Percentiles rank a stretch among this genome's conserved stretches.
These are phyloP conservation scores for Pammene fasciana DNA, from an alignment of 2,888 invertebrate species.

Conservation along the genomic window DNA sequence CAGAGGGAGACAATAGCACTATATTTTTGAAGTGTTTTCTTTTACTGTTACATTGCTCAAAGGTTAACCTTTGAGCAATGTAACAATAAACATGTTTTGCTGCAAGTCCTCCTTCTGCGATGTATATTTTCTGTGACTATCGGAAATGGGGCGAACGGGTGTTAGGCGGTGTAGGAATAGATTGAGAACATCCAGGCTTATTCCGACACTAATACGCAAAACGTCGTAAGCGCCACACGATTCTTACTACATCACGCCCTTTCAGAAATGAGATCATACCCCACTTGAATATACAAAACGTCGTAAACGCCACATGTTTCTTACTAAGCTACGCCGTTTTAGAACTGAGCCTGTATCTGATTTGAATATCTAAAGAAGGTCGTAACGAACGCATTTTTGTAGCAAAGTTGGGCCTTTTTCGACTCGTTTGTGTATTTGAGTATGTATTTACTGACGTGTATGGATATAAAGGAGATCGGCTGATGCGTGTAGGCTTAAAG, in stretches of 20 bases:
- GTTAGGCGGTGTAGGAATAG: slow-evolving; percentile 26
- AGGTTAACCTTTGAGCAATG: too few relatives aligned
- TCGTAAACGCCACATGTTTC: not conserved
- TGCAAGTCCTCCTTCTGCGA: too few relatives aligned
- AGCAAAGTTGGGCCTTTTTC: not conserved
- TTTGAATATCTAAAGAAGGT: not conserved
- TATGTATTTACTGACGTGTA: slow-evolving; percentile 22
- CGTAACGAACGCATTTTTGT: not conserved
- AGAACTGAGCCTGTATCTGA: too few relatives aligned
- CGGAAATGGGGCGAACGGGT: slow-evolving; percentile 27
- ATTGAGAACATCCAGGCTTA: slow-evolving; percentile 27
- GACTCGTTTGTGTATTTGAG: not conserved
- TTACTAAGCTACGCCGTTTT: not conserved
- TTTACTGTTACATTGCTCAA: too few relatives aligned
- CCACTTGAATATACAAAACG: not conserved
- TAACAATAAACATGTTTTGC: too few relatives aligned
- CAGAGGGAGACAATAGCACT: too few relatives aligned
- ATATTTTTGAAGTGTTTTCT: too few relatives aligned
- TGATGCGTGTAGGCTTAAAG: not conserved
- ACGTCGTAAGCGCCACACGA: not conserved
- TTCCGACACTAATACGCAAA: not conserved
- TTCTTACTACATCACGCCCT: not conserved
- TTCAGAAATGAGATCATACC: not conserved
- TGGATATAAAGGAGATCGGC: not conserved
- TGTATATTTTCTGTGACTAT: not conserved